Evolutionary conservation across 2,113 vertebrate species (phyloP).

Genomic region (Lasiurus cinereus): DNA sequence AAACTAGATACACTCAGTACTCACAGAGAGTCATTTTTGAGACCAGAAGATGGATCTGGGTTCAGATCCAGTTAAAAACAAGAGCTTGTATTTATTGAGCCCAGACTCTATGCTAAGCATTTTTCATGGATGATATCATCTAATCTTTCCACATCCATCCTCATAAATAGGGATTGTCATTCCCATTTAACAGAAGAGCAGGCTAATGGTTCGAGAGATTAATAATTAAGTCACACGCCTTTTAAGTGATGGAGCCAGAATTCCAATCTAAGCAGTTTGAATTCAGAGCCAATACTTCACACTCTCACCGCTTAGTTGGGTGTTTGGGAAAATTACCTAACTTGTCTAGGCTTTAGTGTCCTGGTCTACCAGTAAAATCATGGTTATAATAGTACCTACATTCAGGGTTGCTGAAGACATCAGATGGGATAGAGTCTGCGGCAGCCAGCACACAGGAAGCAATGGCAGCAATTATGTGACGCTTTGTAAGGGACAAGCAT

Average conservation of each 20-base stretch:
- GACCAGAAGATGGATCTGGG: not conserved
- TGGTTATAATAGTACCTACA: not conserved
- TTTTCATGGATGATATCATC: not conserved
- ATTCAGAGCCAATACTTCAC: not conserved
- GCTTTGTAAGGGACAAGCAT: not conserved
- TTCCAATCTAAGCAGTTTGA: not conserved
- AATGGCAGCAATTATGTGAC: too few relatives aligned
- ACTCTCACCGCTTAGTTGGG: not conserved
- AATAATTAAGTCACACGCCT: not conserved
- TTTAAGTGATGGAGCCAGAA: not conserved
- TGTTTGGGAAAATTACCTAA: not conserved
- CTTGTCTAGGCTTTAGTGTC: not conserved
- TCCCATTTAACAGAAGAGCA: not conserved
- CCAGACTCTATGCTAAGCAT: not conserved
- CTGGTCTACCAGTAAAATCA: not conserved
- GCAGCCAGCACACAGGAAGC: not conserved
- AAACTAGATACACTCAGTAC: not conserved
- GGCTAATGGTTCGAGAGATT: not conserved
- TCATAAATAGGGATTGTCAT: not conserved
- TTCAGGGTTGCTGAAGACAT: not conserved
- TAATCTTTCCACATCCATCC: not conserved
- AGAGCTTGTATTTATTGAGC: not conserved
- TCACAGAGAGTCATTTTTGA: not conserved
- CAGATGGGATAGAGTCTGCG: not conserved
- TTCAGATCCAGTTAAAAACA: constrained; percentile 12